Base-by-base conservation (phyloP, 35 echinoderm and acorn worm genomes). In the Holothuria glaberrima region DNA sequence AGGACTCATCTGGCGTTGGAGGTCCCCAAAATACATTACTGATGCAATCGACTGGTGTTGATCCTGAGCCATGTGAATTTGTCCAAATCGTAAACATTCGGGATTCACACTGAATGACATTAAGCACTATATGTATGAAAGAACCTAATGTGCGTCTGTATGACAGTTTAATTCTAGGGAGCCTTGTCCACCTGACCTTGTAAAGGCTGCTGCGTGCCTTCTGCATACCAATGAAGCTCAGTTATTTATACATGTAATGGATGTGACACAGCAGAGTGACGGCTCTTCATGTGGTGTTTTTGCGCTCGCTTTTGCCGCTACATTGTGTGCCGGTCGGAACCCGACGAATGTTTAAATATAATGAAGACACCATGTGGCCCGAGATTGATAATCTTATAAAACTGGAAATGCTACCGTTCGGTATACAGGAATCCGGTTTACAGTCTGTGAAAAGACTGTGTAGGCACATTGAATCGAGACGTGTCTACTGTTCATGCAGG, bases 41-140 rank as follows among this genome's bases (percentile, higher is more conserved):
- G 29, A 84, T 84, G 56, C 80, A 84, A 34, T 64, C 80, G 13
- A 41, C 52, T 61, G 80, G 54, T 33, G 61, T 60, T 35, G 80
- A 20, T 22, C 52, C 52, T 4, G 80, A 59, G 46, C 33, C 80
- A 10, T 5, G 29, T 26, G 58, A 84, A 24, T 62, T 84, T 84
- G 58, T 61, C 0, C 80, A 84, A 32, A 26, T 84, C 5, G 80
- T 61, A 7, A 84, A 84, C 20, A 36, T 84, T 3, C 36, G 56
- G 3, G 61, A 84, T 84, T 22, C 26, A 16, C 80, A 84, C 27
- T 84, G 80, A 54, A 26, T 84, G 18, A 26, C 61, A 18, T 26
- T 84, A 38, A 41, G 58, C 31, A 84, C 32, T 84, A 62, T 84
- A 25, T 56, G 80, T 31, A 32, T 33, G 80, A 59, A 6, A 9